Evolutionary conservation across 2,888 invertebrate species (phyloP).

Genomic region (Lacanobia oleracea): DNA sequence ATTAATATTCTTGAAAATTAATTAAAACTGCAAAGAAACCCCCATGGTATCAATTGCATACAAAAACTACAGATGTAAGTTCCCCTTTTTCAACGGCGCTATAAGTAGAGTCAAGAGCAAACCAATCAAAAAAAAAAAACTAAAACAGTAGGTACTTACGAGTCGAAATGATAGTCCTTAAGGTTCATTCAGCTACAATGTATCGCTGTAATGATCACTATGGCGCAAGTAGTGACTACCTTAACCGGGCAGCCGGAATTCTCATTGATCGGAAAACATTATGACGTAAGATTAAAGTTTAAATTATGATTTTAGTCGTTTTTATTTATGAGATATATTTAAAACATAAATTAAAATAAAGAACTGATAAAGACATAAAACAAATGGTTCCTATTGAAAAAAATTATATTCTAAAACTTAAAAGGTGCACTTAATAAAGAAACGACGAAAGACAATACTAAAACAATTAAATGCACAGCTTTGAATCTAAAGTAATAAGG

Average conservation of each 20-base stretch:
- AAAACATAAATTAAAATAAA: background rate
- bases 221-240: constrained; percentile 36
- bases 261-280: constrained; percentile 7
- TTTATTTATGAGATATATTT: background rate
- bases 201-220: constrained; percentile 51
- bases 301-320: too few relatives aligned
- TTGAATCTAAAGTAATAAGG: background rate
- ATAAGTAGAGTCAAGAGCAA: constrained; percentile 25
- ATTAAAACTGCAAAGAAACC: background rate
- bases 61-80: constrained; percentile 24
- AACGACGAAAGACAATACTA: background rate
- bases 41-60: background rate
- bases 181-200: constrained; percentile 51
- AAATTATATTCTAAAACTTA: background rate
- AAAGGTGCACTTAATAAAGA: constrained; percentile 3
- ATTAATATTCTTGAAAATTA: background rate
- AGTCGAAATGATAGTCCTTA: constrained; percentile 43
- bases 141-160: constrained; percentile 25
- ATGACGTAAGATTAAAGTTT: background rate
- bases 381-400: background rate
- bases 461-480: constrained; percentile 20
- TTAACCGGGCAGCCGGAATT: background rate
- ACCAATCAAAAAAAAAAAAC: too few relatives aligned
- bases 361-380: too few relatives aligned
- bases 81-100: constrained; percentile 39